Evolutionary conservation across 2,113 vertebrate species (phyloP), one percentile per base, ranked within the genome.

Genomic region (Mustelus asterias): DNA sequence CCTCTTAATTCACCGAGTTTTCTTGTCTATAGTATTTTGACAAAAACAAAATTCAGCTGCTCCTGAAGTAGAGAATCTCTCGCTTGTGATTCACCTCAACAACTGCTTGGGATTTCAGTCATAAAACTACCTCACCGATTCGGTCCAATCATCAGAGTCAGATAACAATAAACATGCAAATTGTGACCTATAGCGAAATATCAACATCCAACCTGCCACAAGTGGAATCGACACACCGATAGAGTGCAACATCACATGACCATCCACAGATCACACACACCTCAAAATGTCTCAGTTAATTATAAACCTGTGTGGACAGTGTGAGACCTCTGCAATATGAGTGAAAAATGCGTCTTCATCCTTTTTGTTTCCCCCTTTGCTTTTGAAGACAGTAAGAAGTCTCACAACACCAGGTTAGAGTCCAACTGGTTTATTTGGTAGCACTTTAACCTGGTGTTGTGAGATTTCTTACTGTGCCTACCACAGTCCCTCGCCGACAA

Each of bases 171-270:
- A 33, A 33, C 63, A 95, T 95, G 67, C 26, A 72, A 95, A 95
- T 76, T 48, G 41, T 95, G 94, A 95, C 94, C 94, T 95, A 95
- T 95, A 95, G 33, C 94, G 54, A 95, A 95, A 95, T 76, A 95
- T 95, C 94, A 95, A 33, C 72, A 69, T 16, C 94, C 26, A 24
- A 44, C 24, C 94, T 95, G 67, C 37, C 94, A 48, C 41, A 26
- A 65, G 13, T 29, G 44, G 37, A 76, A 72, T 72, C 10, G 48
- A 48, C 67, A 95, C 4, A 48, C 48, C 41, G 54, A 72, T 0
- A 41, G 69, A 54, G 13, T 33, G 33, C 18, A 44, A 95, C 58
- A 93, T 16, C 20, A 14, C 33, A 20, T 37, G 89, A 93, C 89
- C 33, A 29, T 60, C 29, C 26, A 86, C 18, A 48, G 41, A 76